Base-by-base conservation (phyloP, 2,797 vertebrate species). In the Acropternis orthonyx region DNA sequence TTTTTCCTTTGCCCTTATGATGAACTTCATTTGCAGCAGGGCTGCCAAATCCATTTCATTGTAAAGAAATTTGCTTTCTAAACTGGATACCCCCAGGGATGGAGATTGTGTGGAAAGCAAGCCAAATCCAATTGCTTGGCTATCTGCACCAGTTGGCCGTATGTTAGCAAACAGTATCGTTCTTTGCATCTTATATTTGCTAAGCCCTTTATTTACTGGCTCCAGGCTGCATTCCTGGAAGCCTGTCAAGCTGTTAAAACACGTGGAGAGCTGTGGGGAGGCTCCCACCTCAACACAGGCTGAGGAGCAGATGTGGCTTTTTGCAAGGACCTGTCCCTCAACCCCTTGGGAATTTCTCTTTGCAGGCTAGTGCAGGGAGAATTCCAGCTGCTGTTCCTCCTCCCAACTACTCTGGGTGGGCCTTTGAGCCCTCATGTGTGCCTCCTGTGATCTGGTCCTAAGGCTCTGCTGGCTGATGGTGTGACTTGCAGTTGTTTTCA, bases 41-140 rank as follows among this genome's bases (percentile, higher is more conserved):
- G 37, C 85, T 98, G 97, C 97, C 97, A 98, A 97, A 96, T 89
- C 85, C 41, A 92, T 96, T 97, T 97, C 95, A 97, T 90, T 90
- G 88, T 96, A 97, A 97, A 97, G 96, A 97, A 97, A 97, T 96
- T 94, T 92, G 95, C 86, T 97, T 97, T 97, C 95, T 94, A 80
- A 95, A 78, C 85, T 90, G 72, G 76, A 84, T 97, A 67, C 72
- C 96, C 91, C 65, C 52, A 61, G 96, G 95, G 95, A 85, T 14
- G 93, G 85, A 86, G 95, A 93, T 91, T 94, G 87, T 90, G 79
- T 92, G 91, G 85, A 96, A 97, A 95, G 9, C 2, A 59, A 94
- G 96, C 88, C 96, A 96, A 97, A 89, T 84, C 87, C 88, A 74
- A 94, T 96, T 92, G 93, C 87, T 84, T 89, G 27, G 93, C 93